These are phyloP conservation scores for Capreolus pygargus DNA, from an alignment of 2,113 vertebrate genomes.

Conservation along the genomic window DNA sequence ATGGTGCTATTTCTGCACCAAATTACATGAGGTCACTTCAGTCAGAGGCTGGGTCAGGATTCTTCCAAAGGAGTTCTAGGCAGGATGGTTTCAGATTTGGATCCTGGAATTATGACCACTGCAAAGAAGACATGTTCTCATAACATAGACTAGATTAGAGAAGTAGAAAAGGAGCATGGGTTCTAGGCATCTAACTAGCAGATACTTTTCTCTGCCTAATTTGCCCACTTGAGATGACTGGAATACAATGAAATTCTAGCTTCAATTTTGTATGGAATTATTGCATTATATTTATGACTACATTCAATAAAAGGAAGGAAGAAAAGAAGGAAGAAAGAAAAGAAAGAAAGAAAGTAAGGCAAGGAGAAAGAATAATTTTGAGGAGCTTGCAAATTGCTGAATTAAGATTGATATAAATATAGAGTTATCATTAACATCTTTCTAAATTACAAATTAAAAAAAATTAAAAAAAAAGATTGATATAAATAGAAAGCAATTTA, in stretches of 20 bases:
- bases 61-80: neutral
- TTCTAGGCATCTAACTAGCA: neutral
- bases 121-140: neutral
- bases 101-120: neutral
- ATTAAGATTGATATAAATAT: neutral
- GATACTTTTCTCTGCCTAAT: neutral
- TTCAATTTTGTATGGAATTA: neutral
- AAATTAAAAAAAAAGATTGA: too few relatives aligned
- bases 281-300: neutral
- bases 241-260: neutral
- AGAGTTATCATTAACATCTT: too few relatives aligned
- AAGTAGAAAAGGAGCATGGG: neutral
- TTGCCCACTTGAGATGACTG: neutral
- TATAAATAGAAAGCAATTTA: neutral
- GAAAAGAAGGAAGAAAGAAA: neutral
- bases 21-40: neutral
- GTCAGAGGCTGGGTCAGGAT: neutral
- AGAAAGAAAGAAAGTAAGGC: neutral
- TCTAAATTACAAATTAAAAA: too few relatives aligned
- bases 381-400: neutral
- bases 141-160: neutral
- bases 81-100: neutral
- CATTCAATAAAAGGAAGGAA: neutral
- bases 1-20: neutral
- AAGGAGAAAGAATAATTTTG: neutral